Conservation (phyloP, 2,888 invertebrate species). For the Drosophila neutralis region DNA sequence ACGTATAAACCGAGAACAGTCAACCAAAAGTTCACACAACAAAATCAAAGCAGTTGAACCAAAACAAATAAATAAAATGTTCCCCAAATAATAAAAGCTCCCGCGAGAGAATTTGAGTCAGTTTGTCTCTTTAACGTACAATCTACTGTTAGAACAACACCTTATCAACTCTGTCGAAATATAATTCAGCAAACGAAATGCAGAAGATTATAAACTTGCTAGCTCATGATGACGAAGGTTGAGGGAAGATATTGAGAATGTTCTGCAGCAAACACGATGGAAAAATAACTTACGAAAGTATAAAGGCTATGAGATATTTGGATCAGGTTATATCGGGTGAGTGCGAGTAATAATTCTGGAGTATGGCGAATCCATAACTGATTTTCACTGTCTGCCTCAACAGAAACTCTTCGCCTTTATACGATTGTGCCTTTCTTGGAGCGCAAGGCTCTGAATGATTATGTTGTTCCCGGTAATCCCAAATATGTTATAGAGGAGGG, state of each 20-base stretch:
- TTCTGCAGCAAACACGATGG: slow-evolving; percentile 82
- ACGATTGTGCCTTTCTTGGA: slow-evolving; percentile 86
- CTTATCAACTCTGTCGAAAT: too few relatives aligned
- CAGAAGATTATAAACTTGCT: background rate
- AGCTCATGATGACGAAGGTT: slow-evolving; percentile 54
- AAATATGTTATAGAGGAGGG: slow-evolving; percentile 85
- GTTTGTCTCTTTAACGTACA: background rate
- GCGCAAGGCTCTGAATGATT: slow-evolving; percentile 86
- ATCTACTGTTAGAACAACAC: background rate
- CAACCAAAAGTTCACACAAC: too few relatives aligned
- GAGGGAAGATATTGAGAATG: slow-evolving; percentile 83
- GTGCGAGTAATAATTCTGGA: background rate
- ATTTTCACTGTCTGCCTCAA: background rate
- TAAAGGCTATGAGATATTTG: slow-evolving; percentile 85
- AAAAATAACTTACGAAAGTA: slow-evolving; percentile 83
- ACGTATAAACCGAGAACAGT: too few relatives aligned
- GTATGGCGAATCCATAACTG: background rate
- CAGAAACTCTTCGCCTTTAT: slow-evolving; percentile 87
- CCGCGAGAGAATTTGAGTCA: background rate
- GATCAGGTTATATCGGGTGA: slow-evolving; percentile 85
- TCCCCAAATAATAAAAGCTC: background rate
- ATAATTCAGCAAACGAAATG: too few relatives aligned
- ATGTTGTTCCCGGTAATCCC: slow-evolving; percentile 85
- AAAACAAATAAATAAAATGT: background rate
- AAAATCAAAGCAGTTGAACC: too few relatives aligned